phyloP scores from a whole-genome alignment of 2,113 vertebrate species.

The Todiramphus saurophagus region DNA sequence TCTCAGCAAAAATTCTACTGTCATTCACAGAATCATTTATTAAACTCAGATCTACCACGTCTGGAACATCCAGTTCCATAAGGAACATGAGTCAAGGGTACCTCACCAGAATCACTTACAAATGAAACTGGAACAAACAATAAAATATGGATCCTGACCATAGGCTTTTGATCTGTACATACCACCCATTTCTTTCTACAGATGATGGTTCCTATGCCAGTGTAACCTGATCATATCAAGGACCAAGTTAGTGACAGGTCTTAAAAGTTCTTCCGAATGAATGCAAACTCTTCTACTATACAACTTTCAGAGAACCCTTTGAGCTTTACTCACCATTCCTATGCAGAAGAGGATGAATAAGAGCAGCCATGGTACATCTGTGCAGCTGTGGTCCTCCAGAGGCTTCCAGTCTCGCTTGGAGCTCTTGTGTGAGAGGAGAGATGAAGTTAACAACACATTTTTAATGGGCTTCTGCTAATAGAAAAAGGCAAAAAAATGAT shows the following conservation, averaged over 20 bases:
- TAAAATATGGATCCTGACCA: not conserved
- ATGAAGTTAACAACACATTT: not conserved
- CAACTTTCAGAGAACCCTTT: not conserved
- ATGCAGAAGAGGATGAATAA: slow-evolving; percentile 92
- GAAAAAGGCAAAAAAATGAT: not conserved
- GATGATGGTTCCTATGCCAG: not conserved
- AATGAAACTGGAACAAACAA: not conserved
- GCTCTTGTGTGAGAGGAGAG: slow-evolving; percentile 77
- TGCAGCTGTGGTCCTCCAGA: slow-evolving; percentile 95
- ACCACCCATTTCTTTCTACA: not conserved
- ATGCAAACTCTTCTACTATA: not conserved
- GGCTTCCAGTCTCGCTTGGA: slow-evolving; percentile 98
- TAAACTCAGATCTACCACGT: not conserved
- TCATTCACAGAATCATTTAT: not conserved
- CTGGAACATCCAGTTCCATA: not conserved
- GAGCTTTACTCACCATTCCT: slow-evolving; percentile 90
- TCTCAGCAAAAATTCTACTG: not conserved
- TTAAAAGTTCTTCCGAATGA: not conserved
- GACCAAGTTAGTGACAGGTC: not conserved
- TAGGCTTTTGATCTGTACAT: not conserved
- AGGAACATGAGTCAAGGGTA: not conserved
- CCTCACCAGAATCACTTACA: not conserved
- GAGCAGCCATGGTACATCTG: slow-evolving; percentile 95
- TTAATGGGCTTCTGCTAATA: not conserved
- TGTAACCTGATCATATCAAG: not conserved